Evolutionary conservation across 2,888 invertebrate species (phyloP).

Genomic region (Tineola bisselliella): DNA sequence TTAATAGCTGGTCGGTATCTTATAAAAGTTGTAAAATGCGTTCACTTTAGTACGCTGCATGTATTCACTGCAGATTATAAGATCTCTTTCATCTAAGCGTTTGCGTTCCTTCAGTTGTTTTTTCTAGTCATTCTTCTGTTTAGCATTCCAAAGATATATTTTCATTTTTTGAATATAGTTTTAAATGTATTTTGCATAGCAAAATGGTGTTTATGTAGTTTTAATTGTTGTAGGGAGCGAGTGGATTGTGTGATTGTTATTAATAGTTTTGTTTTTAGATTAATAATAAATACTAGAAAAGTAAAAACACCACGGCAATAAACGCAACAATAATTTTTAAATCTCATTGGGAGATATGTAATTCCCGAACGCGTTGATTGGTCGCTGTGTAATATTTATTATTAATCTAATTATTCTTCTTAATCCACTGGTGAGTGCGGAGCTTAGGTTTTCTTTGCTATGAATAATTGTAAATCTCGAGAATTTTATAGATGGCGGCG

Average conservation of each 20-base stretch:
- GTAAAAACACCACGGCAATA: too few species aligned
- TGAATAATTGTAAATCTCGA: conserved; percentile 44
- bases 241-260: conserved; percentile 28
- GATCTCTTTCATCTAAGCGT: neutral
- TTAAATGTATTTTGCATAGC: conserved; percentile 63
- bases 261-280: neutral
- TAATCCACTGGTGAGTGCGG: neutral
- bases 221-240: conserved; percentile 30
- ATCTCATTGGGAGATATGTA: too few species aligned
- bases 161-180: conserved; percentile 35
- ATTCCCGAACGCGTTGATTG: too few species aligned
- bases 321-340: too few species aligned
- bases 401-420: neutral
- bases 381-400: too few species aligned
- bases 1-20: too few species aligned
- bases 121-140: conserved; percentile 61
- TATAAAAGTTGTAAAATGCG: too few species aligned
- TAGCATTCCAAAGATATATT: conserved; percentile 54
- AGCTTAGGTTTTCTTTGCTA: conserved; percentile 24
- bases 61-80: neutral
- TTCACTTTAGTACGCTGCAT: too few species aligned
- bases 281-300: too few species aligned
- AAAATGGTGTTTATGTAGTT: conserved; percentile 55
- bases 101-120: neutral
- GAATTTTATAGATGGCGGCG: conserved; percentile 54